phyloP scores from a whole-genome alignment of 2,888 invertebrate genomes.

The Xestoiulus laeticollis region DNA sequence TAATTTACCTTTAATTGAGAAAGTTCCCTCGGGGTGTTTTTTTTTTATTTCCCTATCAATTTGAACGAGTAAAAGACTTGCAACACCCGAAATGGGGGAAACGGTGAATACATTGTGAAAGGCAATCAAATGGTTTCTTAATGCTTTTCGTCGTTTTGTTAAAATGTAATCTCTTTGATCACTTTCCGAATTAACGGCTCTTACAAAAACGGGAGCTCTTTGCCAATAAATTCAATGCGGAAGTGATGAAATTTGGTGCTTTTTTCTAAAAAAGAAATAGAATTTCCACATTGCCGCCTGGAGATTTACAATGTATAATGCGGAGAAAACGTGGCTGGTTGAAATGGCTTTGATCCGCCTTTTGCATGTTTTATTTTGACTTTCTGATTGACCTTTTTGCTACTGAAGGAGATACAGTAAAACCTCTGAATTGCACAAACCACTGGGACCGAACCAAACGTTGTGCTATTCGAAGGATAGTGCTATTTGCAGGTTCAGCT shows the following conservation, averaged over 20 bases:
- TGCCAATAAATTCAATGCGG: background rate
- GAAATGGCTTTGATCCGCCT: constrained; percentile 4
- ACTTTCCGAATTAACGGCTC: constrained; percentile 3
- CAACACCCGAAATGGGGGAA: background rate
- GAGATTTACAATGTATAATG: background rate
- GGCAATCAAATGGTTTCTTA: constrained; percentile 12
- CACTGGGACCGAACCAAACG: too few relatives aligned
- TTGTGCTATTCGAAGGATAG: too few relatives aligned
- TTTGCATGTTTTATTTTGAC: background rate
- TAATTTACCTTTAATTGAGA: constrained; percentile 26
- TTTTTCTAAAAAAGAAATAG: too few relatives aligned
- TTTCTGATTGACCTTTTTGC: background rate
- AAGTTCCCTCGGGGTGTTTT: background rate
- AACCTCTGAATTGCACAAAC: too few relatives aligned
- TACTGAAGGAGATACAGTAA: too few relatives aligned
- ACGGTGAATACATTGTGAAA: background rate
- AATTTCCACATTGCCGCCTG: background rate
- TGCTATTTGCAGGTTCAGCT: too few relatives aligned
- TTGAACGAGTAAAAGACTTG: background rate
- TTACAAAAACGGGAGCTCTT: background rate
- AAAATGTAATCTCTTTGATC: constrained; percentile 19
- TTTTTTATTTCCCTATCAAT: constrained; percentile 24
- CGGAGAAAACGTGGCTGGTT: background rate
- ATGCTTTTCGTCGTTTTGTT: constrained; percentile 26
- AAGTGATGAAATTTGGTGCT: background rate